Conservation (phyloP, 2,113 vertebrate genomes). For the Corythornis vintsioides region DNA sequence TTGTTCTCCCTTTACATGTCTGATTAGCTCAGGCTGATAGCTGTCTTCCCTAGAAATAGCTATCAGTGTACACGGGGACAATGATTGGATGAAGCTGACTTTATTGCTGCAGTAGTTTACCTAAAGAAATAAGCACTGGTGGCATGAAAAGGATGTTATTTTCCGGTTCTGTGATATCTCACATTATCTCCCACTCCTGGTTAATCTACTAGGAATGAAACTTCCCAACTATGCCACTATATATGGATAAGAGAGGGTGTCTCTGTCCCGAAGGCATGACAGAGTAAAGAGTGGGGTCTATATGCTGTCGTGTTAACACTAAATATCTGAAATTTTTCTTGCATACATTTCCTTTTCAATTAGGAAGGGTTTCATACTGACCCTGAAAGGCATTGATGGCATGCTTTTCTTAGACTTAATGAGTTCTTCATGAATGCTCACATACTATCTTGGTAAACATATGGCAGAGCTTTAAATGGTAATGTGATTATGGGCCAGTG, state of each 20-base stretch:
- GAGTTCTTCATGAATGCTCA: not conserved
- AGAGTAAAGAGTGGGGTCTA: not conserved
- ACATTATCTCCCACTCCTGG: constrained; percentile 25
- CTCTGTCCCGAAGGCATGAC: not conserved
- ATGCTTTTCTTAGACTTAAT: constrained; percentile 29
- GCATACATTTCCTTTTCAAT: constrained; percentile 55
- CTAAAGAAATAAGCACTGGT: constrained; percentile 15
- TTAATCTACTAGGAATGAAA: constrained; percentile 57
- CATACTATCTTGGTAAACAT: not conserved
- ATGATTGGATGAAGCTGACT: not conserved
- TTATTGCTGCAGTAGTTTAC: constrained; percentile 22
- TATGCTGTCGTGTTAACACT: not conserved
- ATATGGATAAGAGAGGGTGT: constrained; percentile 40
- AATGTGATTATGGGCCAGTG: constrained; percentile 18
- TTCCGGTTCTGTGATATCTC: constrained; percentile 44
- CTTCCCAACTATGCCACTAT: constrained; percentile 47
- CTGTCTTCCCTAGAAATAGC: constrained; percentile 17
- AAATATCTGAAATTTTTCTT: constrained; percentile 44
- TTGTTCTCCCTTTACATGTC: not conserved
- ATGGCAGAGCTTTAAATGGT: constrained; percentile 34
- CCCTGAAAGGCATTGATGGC: not conserved
- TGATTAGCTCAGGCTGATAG: not conserved
- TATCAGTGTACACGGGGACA: not conserved
- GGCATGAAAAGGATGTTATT: constrained; percentile 27
- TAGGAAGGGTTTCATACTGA: not conserved